phyloP scores from a whole-genome alignment of 2,888 invertebrate species.

The Perithous albicinctus region DNA sequence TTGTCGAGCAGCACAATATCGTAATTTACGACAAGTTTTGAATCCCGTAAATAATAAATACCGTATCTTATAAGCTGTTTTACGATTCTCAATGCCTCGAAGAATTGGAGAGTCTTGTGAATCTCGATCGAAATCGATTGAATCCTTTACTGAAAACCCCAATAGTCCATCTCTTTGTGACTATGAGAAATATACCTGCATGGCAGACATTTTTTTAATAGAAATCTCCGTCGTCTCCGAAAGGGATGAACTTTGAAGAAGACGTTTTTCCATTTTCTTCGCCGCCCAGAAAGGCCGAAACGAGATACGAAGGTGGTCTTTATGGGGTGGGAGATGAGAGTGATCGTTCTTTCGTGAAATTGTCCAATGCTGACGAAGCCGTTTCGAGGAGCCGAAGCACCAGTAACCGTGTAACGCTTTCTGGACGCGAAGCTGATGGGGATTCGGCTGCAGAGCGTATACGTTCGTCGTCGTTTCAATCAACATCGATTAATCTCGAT shows the following conservation, averaged over 20 bases:
- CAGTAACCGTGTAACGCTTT: slow-evolving; percentile 53
- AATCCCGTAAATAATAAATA: not conserved
- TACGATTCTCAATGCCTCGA: not conserved
- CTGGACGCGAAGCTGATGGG: slow-evolving; percentile 45
- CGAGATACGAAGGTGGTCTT: slow-evolving; percentile 27
- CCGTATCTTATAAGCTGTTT: not conserved
- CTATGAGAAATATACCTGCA: slow-evolving; percentile 51
- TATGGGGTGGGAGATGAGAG: slow-evolving; percentile 53
- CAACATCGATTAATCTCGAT: slow-evolving; percentile 79
- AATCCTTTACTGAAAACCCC: slow-evolving; percentile 10
- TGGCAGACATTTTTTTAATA: slow-evolving; percentile 40
- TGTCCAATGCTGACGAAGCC: slow-evolving; percentile 67
- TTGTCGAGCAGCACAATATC: not conserved
- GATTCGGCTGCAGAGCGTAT: slow-evolving; percentile 25
- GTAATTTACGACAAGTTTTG: not conserved
- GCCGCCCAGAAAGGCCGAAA: slow-evolving; percentile 40
- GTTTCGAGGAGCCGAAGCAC: slow-evolving; percentile 55
- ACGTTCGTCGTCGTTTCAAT: slow-evolving; percentile 71
- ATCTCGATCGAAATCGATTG: not conserved
- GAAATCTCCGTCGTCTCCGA: slow-evolving; percentile 28
- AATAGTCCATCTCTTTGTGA: slow-evolving; percentile 22
- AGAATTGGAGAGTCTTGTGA: not conserved
- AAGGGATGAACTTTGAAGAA: slow-evolving; percentile 57
- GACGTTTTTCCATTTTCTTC: slow-evolving; percentile 42
- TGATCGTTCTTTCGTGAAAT: slow-evolving; percentile 67